A percentile compares a stretch with the other conserved stretches of the same genome.
Evolutionary conservation across 2,113 vertebrate genomes (phyloP).

Genomic region (Silurus meridionalis): DNA sequence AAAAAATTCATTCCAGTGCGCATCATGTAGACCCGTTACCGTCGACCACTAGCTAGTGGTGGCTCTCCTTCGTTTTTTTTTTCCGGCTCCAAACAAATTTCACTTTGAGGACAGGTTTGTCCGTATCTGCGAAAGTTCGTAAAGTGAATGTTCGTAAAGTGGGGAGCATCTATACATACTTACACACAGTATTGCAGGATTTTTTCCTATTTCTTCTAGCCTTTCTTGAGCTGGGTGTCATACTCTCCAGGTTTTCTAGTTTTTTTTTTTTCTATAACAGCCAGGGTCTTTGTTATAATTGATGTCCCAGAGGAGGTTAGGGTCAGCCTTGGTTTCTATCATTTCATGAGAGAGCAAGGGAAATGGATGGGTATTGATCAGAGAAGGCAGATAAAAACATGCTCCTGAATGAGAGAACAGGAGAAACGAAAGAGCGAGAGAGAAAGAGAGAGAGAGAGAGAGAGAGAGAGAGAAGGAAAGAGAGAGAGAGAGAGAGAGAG

Average conservation of each 20-base stretch:
- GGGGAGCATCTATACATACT: no score
- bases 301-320: constrained; percentile 37
- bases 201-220: not conserved
- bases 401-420: not conserved
- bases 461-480: not conserved
- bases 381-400: constrained; percentile 24
- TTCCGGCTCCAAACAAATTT: no score
- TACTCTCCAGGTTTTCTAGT: not conserved
- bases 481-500: not conserved
- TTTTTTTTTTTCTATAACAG: not conserved
- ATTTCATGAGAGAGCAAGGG: constrained; percentile 28
- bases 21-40: no score
- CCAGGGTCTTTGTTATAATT: constrained; percentile 42
- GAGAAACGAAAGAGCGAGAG: not conserved
- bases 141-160: no score
- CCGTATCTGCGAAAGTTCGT: no score
- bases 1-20: no score
- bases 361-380: constrained; percentile 41
- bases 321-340: constrained; percentile 35
- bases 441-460: not conserved
- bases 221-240: not conserved
- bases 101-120: no score
- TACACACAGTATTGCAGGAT: not conserved
- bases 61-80: no score
- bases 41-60: no score